Evolutionary conservation across 2,797 vertebrate genomes (phyloP).

Genomic region (Smutsia temminckii): DNA sequence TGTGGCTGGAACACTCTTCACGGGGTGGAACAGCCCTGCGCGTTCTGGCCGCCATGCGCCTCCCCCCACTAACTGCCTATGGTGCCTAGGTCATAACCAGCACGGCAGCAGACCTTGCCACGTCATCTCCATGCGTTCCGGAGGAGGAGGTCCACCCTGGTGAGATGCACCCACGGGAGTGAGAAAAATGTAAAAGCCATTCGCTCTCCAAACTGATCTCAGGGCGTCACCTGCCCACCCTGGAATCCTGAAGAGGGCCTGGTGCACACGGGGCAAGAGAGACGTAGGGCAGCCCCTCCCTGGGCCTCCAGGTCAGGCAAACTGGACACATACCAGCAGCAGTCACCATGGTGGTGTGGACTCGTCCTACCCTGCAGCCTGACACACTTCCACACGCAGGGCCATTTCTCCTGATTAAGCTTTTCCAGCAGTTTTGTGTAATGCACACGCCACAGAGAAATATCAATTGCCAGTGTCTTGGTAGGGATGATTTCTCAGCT

Average conservation of each 20-base stretch:
- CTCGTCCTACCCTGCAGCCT: not conserved
- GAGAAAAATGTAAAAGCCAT: not conserved
- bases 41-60: rapidly evolving
- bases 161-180: not conserved
- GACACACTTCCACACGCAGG: too few species aligned
- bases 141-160: not conserved
- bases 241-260: not conserved
- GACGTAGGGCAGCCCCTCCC: not conserved
- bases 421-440: not conserved
- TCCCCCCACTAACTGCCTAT: not conserved
- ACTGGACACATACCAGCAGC: not conserved
- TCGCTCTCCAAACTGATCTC: not conserved
- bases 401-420: not conserved
- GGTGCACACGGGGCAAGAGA: not conserved
- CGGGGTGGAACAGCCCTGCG: not conserved
- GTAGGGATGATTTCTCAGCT: not conserved
- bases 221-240: too few species aligned
- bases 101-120: not conserved
- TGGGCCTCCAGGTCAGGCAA: not conserved
- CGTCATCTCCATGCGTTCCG: not conserved
- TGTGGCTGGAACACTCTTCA: not conserved
- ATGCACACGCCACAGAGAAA: not conserved
- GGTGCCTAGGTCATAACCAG: rapidly evolving
- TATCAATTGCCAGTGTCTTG: not conserved
- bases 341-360: not conserved